A percentile compares a stretch with the other conserved stretches of the same genome.
These are phyloP conservation scores for Scartelaos histophorus DNA, from an alignment of 2,113 vertebrate genomes.

Conservation along the genomic window DNA sequence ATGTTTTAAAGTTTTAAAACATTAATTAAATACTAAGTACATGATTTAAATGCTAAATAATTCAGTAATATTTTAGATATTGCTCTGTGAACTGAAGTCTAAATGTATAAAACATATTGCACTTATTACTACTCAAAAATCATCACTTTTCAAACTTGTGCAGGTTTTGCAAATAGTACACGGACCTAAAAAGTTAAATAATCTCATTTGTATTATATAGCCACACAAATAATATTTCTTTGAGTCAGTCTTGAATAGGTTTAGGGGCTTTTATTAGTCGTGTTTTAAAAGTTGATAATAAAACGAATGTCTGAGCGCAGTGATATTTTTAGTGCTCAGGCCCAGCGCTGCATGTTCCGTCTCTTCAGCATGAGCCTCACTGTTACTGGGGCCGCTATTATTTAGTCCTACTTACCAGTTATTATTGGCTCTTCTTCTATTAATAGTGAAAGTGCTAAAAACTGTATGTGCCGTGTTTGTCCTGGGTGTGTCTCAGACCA, in stretches of 20 bases:
- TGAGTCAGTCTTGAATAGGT: not conserved
- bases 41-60: no score
- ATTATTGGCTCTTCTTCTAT: slow-evolving; percentile 74
- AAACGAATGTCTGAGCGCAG: not conserved
- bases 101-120: no score
- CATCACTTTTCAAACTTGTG: no score
- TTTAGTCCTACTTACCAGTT: slow-evolving; percentile 63
- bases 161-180: no score
- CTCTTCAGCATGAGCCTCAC: slow-evolving; percentile 63
- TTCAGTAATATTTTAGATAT: no score
- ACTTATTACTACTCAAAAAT: no score
- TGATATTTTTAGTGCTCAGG: slow-evolving; percentile 50
- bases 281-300: slow-evolving; percentile 3
- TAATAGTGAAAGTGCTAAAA: slow-evolving; percentile 77
- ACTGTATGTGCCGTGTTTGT: slow-evolving; percentile 68
- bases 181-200: no score
- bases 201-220: no score
- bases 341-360: slow-evolving; percentile 55
- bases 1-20: no score
- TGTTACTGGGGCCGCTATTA: slow-evolving; percentile 72
- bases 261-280: not conserved
- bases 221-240: no score
- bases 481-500: slow-evolving; percentile 55
- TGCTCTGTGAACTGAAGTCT: no score
- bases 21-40: no score